Base-by-base conservation (phyloP, 2,888 invertebrate species). In the Punctoribates punctum region DNA sequence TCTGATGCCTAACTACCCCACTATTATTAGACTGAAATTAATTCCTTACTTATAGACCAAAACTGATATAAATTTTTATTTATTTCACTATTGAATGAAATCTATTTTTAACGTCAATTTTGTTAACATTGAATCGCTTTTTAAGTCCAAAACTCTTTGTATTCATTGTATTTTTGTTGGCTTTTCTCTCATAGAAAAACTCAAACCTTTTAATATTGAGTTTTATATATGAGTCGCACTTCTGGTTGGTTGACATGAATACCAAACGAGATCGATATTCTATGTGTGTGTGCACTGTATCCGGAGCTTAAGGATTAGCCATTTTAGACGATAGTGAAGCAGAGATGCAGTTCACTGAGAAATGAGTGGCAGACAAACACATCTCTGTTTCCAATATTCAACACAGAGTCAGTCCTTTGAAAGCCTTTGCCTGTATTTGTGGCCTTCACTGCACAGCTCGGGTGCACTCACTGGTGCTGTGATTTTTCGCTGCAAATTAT, bases 291-390 rank as follows among this genome's bases (percentile, higher is more conserved):
- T 38, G 29, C 38, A 38, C 42, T 38, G 38, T 67, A 67, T 67
- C 67, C 67, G 67, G n/a, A n/a, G 38, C 38, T 67, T 67, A 67
- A 67, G 67, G 67, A 67, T 67, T 67, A 67, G 62, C 13, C 23
- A 13, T n/a, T 54, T 54, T 20, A 20, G 5, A 62, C 29, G 6
- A 4, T 9, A 11, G 67, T 17, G 67, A 67, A 38, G 67, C 67
- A 67, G 38, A 38, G 4, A 38, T n/a, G n/a, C n/a, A n/a, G n/a
- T n/a, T n/a, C n/a, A n/a, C n/a, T 67, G 67, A 38, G 67, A 38
- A 67, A 67, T 67, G 67, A 67, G 67, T 67, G 62, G 67, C 67
- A 67, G 38, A n/a, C n/a, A n/a, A n/a, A n/a, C n/a, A n/a, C n/a
- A n/a, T n/a, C n/a, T n/a, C n/a, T n/a, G n/a, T n/a, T n/a, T n/a